Conservation (phyloP, 2,797 vertebrate genomes). For the Lycodopsis pacificus region DNA sequence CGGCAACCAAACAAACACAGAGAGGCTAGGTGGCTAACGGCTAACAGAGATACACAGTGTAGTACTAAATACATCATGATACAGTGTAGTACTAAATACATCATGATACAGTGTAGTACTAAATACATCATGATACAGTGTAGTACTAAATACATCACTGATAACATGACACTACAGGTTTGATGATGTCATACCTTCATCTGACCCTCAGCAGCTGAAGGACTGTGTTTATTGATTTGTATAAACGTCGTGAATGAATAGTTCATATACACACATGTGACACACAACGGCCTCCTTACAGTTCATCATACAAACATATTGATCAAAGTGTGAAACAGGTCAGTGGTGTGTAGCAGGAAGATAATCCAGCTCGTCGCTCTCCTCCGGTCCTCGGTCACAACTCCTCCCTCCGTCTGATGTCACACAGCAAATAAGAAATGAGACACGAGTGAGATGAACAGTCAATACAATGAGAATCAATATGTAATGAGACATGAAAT, state of each 20-base stretch:
- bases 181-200: neutral
- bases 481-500: neutral
- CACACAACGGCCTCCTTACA: neutral
- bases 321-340: neutral
- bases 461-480: neutral
- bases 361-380: slow-evolving; percentile 83
- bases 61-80: no score
- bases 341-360: slow-evolving; percentile 35
- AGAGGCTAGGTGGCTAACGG: slow-evolving; percentile 47
- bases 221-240: slow-evolving; percentile 2
- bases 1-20: slow-evolving; percentile 64
- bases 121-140: no score
- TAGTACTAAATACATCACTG: neutral
- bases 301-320: neutral
- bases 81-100: no score
- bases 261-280: neutral
- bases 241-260: neutral
- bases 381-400: slow-evolving; percentile 74
- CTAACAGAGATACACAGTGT: slow-evolving; percentile 33
- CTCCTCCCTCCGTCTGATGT: slow-evolving; percentile 66
- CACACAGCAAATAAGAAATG: neutral
- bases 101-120: no score
- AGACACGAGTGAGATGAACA: neutral
- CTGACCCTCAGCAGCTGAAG: neutral
- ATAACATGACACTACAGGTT: neutral